Conservation (phyloP, 2,113 vertebrate species). For the Lophius piscatorius region DNA sequence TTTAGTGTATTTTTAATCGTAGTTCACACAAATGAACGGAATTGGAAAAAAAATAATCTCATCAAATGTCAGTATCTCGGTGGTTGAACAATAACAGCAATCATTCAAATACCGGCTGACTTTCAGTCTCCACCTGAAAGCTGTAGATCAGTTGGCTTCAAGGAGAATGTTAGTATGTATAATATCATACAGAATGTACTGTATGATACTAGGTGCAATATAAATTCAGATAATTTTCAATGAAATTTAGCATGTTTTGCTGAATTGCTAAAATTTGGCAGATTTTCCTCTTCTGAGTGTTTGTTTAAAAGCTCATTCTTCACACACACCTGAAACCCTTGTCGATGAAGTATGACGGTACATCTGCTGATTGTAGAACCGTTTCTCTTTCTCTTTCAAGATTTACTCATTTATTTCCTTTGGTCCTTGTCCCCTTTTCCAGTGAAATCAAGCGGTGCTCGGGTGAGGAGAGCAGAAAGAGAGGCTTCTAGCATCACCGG, state of each 20-base stretch:
- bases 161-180: conserved; percentile 11
- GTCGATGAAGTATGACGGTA: too few relatives aligned
- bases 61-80: conserved; percentile 7
- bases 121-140: conserved; percentile 41
- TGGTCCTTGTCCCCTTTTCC: conserved; percentile 23
- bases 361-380: neutral
- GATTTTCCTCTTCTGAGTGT: too few relatives aligned
- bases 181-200: too few relatives aligned
- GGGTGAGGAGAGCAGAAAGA: conserved; percentile 71
- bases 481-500: conserved; percentile 67
- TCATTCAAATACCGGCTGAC: conserved; percentile 12
- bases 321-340: neutral
- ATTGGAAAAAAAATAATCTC: neutral
- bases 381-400: neutral
- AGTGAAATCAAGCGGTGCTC: conserved; percentile 68
- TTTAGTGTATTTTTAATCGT: too few relatives aligned
- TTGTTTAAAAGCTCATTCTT: too few relatives aligned
- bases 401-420: conserved; percentile 1
- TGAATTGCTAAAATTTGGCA: too few relatives aligned
- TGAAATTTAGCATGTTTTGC: too few relatives aligned
- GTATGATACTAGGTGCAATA: too few relatives aligned
- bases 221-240: too few relatives aligned
- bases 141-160: conserved; percentile 17
- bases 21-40: too few relatives aligned
- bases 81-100: conserved; percentile 12